Percentiles rank a stretch among this genome's conserved stretches.
phyloP scores from a whole-genome alignment of 2,113 vertebrate genomes.

The Brevimyrus niger region DNA sequence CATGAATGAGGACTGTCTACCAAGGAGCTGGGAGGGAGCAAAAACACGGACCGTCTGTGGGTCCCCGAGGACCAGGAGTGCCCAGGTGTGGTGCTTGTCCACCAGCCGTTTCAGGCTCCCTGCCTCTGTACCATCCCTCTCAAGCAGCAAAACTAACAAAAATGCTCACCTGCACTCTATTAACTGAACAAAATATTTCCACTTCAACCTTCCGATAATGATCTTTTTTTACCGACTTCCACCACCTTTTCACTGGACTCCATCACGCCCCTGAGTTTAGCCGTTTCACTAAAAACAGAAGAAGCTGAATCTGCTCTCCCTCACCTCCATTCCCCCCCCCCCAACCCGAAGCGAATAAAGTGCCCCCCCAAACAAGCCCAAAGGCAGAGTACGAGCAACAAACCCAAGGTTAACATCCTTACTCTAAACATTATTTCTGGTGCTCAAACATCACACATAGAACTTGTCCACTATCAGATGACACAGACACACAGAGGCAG shows the following conservation, averaged over 20 bases:
- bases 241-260: not conserved
- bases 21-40: not conserved
- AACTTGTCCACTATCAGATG: not conserved
- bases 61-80: not conserved
- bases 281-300: not conserved
- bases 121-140: not conserved
- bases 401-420: not conserved
- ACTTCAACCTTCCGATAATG: not conserved
- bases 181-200: not conserved
- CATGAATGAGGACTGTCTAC: not conserved
- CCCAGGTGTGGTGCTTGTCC: not conserved
- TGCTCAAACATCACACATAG: not conserved
- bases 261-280: not conserved
- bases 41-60: no score
- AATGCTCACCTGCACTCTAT: not conserved
- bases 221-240: not conserved
- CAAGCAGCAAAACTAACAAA: not conserved
- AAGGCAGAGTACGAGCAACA: not conserved
- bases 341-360: not conserved
- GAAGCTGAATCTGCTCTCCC: not conserved
- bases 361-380: not conserved
- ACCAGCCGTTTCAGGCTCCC: not conserved
- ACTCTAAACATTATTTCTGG: not conserved
- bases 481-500: not conserved
- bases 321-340: not conserved